A percentile compares a stretch with the other conserved stretches of the same genome.
phyloP scores from a whole-genome alignment of 2,888 invertebrate species.

The Lepas anatifera region DNA sequence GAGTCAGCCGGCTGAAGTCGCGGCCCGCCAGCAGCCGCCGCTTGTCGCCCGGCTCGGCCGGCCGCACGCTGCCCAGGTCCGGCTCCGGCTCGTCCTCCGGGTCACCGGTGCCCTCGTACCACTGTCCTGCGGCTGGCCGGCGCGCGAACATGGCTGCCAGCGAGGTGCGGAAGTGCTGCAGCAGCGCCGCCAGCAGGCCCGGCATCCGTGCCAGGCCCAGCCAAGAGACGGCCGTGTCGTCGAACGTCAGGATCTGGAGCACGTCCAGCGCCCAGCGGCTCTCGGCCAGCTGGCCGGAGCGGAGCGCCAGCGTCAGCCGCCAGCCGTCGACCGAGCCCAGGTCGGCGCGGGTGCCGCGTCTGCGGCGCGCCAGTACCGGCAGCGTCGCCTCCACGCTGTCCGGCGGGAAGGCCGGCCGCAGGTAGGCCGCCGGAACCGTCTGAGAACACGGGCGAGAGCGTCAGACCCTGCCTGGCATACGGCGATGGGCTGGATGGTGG shows the following conservation, averaged over 20 bases:
- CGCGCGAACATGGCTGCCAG: constrained; percentile 73
- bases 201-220: constrained; percentile 88
- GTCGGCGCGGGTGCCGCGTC: constrained; percentile 61
- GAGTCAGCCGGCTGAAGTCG: constrained; percentile 70
- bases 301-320: constrained; percentile 95
- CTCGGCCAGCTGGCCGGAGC: constrained; percentile 89
- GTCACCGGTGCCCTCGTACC: not conserved
- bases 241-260: constrained; percentile 87
- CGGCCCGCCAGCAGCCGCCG: constrained; percentile 29
- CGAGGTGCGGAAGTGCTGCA: constrained; percentile 86
- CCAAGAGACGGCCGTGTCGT: constrained; percentile 85
- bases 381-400: constrained; percentile 87
- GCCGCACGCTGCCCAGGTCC: constrained; percentile 35
- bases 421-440: not conserved
- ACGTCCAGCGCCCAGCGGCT: constrained; percentile 97
- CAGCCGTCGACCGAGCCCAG: constrained; percentile 90
- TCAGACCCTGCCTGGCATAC: too few relatives aligned
- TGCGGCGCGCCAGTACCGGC: constrained; percentile 73
- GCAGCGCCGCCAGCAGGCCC: constrained; percentile 75
- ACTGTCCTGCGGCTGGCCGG: not conserved
- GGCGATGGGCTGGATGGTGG: too few relatives aligned
- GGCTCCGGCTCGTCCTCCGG: constrained; percentile 15
- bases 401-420: constrained; percentile 43
- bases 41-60: constrained; percentile 27
- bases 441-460: too few relatives aligned